Base-by-base conservation (phyloP, 2,113 vertebrate genomes). In the Nannobrachium achirus region DNA sequence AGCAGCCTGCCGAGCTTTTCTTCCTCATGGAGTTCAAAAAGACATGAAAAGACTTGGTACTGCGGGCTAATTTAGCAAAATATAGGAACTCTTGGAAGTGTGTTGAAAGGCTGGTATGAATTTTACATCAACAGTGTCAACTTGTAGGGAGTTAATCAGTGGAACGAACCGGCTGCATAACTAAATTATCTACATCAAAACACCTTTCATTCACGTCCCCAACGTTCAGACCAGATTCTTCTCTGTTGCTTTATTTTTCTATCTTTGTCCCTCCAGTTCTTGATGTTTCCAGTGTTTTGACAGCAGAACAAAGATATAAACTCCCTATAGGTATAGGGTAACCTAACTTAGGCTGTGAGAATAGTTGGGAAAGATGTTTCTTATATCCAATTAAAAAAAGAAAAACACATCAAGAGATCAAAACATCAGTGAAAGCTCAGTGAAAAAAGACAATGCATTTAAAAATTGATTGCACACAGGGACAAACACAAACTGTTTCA, bases 61-160 rank as follows among this genome's bases (percentile, higher is more conserved):
- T 9, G 18, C 44, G 4, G 41, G 49, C 51, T 38, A 56, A 7
- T 56, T 46, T n/a, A 45, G 25, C 25, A 63, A 65, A 64, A 39
- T 10, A 63, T 7, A 63, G 56, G 56, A 68, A 2, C 4, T 18
- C 39, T 2, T 56, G 41, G 10, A 50, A 44, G 45, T 60, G 5
- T 41, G 7, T 7, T n/a, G 33, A 63, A 73, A 64, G 48, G 73
- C 57, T 20, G 39, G 1, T 60, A 65, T 53, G 13, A 7, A 75
- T 84, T 84, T 76, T 58, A 66, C 45, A 83, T 80, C 63, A 63
- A 25, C 15, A 55, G 15, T 59, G 63, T 67, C 52, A 25, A 15
- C 55, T 38, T 38, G 33, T 14, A 16, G 51, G 56, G 33, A 48
- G 45, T 52, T 66, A 19, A 68, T 65, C 66, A 71, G 45, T 41